Conservation (phyloP, 2,888 invertebrate genomes). For the Drosophila incognita region DNA sequence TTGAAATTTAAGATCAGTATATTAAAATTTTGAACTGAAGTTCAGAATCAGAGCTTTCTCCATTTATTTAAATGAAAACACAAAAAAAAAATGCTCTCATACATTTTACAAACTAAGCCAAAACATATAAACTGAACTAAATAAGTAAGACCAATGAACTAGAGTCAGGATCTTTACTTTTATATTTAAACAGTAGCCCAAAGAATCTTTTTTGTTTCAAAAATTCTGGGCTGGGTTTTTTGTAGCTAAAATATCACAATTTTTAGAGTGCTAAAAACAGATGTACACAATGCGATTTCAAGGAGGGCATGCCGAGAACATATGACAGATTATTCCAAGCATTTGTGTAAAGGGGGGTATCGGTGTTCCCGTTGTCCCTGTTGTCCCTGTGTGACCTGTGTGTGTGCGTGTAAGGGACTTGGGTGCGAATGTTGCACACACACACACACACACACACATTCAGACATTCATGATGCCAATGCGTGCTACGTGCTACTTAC, state of each 20-base stretch:
- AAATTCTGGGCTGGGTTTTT: neutral
- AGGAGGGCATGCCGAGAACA: slow-evolving; percentile 17
- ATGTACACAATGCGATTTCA: neutral
- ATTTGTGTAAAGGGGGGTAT: slow-evolving; percentile 6
- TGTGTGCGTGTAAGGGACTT: slow-evolving; percentile 27
- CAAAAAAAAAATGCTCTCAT: too few species aligned
- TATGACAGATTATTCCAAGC: slow-evolving; percentile 33
- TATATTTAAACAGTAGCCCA: too few species aligned
- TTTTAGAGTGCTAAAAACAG: neutral
- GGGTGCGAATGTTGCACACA: slow-evolving; percentile 23
- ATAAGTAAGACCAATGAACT: too few species aligned
- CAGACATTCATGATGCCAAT: slow-evolving; percentile 4
- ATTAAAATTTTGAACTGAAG: neutral
- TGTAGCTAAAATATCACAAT: neutral
- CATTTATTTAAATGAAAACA: neutral
- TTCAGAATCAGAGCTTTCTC: neutral
- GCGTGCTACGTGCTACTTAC: slow-evolving; percentile 44
- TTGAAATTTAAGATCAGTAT: neutral
- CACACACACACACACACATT: slow-evolving; percentile 2
- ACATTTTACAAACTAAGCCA: neutral
- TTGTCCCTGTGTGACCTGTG: slow-evolving; percentile 3
- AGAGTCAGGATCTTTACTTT: too few species aligned
- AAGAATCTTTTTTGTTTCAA: neutral
- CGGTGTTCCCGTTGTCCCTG: slow-evolving; percentile 9
- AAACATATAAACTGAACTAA: neutral